A percentile compares a stretch with the other conserved stretches of the same genome.
Evolutionary conservation across 1,140 invertebrate genomes (phyloP).

Genomic region (Phenacoccus solenopsis): DNA sequence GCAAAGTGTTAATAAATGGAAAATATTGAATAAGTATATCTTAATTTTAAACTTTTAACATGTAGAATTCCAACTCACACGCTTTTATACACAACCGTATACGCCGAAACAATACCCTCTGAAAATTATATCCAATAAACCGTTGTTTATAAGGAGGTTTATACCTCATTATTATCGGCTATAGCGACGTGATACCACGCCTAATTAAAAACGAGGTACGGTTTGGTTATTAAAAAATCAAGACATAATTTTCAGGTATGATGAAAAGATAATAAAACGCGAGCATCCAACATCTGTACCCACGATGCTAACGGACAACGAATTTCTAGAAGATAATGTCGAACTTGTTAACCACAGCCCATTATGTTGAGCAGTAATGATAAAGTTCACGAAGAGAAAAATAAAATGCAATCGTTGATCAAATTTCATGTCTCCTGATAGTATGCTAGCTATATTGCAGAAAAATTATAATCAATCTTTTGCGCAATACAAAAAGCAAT

Average conservation of each 20-base stretch:
- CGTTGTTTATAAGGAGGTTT: too few species aligned
- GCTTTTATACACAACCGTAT: too few species aligned
- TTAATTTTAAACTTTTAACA: background rate
- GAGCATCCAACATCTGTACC: slow-evolving; percentile 43
- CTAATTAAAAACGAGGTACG: too few species aligned
- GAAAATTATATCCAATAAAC: too few species aligned
- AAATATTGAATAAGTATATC: slow-evolving; percentile 46
- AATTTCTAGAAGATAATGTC: slow-evolving; percentile 17
- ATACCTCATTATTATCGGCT: too few species aligned
- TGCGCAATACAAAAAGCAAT: too few species aligned
- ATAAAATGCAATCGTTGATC: slow-evolving; percentile 64
- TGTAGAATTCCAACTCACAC: too few species aligned
- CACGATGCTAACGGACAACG: slow-evolving; percentile 32
- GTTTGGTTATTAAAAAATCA: background rate
- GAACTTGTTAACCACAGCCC: slow-evolving; percentile 34
- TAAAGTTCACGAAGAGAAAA: slow-evolving; percentile 30
- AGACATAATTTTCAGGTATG: slow-evolving; percentile 41
- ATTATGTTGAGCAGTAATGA: slow-evolving; percentile 28
- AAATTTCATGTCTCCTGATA: slow-evolving; percentile 74
- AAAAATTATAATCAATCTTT: too few species aligned
- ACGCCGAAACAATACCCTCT: too few species aligned
- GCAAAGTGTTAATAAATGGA: slow-evolving; percentile 71
- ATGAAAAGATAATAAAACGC: slow-evolving; percentile 76
- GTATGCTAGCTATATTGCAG: too few species aligned
- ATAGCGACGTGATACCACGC: too few species aligned